Conservation (phyloP, 1,140 invertebrate species). For the Scaptomyza graminum region DNA sequence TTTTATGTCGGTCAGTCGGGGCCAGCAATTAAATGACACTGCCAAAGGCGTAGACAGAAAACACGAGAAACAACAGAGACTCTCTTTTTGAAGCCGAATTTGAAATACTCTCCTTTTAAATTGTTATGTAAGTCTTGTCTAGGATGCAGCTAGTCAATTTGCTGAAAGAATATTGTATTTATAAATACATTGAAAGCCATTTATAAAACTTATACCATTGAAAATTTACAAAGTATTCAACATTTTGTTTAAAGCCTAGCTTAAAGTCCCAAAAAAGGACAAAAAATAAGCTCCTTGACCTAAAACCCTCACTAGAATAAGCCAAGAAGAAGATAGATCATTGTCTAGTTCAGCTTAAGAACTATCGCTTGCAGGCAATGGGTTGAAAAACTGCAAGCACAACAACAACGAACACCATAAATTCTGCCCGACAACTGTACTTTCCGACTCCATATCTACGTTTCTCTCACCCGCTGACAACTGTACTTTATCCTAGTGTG, state of each 20-base stretch:
- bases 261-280: not conserved
- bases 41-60: constrained; percentile 14
- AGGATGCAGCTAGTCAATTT: no score
- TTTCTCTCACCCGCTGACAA: constrained; percentile 30
- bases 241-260: no score
- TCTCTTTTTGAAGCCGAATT: not conserved
- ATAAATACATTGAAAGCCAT: no score
- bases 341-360: not conserved
- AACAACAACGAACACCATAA: constrained; percentile 25
- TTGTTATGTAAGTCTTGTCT: no score
- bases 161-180: no score
- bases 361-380: not conserved
- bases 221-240: no score
- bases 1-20: constrained; percentile 52
- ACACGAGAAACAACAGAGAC: not conserved
- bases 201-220: no score
- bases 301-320: not conserved
- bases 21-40: constrained; percentile 55
- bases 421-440: constrained; percentile 42
- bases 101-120: not conserved
- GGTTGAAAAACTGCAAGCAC: constrained; percentile 18
- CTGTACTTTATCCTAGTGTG: constrained; percentile 58
- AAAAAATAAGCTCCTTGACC: not conserved
- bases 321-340: not conserved
- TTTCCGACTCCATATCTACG: not conserved